These are phyloP conservation scores for Cromileptes altivelis DNA, from an alignment of 2,113 vertebrate species.

Conservation along the genomic window DNA sequence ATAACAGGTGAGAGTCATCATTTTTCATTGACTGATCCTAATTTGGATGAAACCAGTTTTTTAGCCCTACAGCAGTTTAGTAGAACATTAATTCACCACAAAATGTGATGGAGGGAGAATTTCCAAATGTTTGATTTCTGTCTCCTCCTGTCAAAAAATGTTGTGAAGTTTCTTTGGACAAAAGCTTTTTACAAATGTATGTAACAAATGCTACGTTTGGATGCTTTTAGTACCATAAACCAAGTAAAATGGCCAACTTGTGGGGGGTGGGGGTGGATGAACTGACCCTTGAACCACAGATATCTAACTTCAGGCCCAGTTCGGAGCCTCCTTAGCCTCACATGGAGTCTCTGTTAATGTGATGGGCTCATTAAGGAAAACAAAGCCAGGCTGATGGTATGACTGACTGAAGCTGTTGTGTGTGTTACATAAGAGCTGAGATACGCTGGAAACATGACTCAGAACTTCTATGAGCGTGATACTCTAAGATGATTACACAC, in stretches of 20 bases:
- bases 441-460: constrained; percentile 54
- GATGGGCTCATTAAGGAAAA: background rate
- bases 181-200: background rate
- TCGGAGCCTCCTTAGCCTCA: background rate
- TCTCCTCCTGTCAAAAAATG: background rate
- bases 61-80: background rate
- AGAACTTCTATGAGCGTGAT: constrained; percentile 34
- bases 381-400: background rate
- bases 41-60: background rate
- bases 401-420: background rate
- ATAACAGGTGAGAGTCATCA: background rate
- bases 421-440: constrained; percentile 50
- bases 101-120: too few species aligned
- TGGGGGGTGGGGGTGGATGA: too few species aligned
- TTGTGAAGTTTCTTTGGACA: background rate
- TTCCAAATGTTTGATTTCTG: background rate
- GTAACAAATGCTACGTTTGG: background rate
- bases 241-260: too few species aligned
- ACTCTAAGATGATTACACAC: constrained; percentile 65
- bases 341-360: background rate
- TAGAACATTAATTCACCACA: background rate
- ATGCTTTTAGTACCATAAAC: background rate
- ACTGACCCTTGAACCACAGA: background rate
- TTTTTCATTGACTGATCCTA: background rate
- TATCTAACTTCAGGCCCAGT: background rate